phyloP scores from a whole-genome alignment of 2,113 vertebrate genomes.

The Nycticryphes semicollaris region DNA sequence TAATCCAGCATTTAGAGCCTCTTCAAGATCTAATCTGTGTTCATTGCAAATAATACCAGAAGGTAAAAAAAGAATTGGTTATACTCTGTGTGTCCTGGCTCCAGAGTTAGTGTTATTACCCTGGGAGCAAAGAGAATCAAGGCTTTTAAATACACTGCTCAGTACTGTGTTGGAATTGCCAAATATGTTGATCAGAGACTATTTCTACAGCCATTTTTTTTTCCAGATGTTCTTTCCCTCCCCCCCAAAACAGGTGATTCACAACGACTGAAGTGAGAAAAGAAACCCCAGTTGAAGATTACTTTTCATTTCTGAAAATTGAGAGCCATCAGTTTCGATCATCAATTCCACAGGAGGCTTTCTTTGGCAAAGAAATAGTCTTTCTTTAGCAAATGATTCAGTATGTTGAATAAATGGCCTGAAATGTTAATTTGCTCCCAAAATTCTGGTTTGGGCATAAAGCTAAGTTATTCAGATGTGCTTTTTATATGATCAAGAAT shows the following conservation, averaged over 20 bases:
- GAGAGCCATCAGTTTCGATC: conserved; percentile 5
- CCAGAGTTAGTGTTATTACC: not conserved
- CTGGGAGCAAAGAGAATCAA: not conserved
- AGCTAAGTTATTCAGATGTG: not conserved
- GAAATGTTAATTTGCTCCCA: conserved; percentile 12
- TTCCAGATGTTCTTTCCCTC: not conserved
- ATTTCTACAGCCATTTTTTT: not conserved
- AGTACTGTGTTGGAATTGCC: not conserved
- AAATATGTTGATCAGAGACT: not conserved
- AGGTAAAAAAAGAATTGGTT: not conserved
- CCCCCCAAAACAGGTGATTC: conserved; percentile 43
- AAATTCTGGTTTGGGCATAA: not conserved
- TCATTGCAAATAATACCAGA: not conserved
- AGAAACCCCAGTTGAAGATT: conserved; percentile 25
- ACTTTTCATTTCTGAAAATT: conserved; percentile 35
- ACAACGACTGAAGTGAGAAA: not conserved
- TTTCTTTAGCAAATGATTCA: not conserved
- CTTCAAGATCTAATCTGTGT: not conserved
- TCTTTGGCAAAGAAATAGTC: not conserved
- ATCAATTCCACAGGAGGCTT: not conserved
- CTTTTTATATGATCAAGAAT: not conserved
- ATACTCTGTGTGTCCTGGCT: not conserved
- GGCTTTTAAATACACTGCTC: not conserved
- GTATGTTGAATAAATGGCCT: not conserved
- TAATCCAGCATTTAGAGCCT: not conserved